Percentiles rank a stretch among this genome's conserved stretches.
Conservation (phyloP, 2,888 invertebrate genomes). For the Drosophila histrio region DNA sequence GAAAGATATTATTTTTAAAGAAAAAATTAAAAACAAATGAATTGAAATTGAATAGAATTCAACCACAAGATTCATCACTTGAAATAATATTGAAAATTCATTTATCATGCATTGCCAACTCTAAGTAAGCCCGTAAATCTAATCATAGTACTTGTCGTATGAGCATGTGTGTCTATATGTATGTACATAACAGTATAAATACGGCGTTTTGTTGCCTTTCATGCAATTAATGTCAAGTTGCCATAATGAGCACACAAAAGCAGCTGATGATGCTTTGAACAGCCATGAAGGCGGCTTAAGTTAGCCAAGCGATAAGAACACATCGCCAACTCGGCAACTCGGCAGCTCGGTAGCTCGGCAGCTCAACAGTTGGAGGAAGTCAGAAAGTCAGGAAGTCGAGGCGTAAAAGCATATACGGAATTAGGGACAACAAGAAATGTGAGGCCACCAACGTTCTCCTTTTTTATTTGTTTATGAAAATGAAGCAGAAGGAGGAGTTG, state of each 20-base stretch:
- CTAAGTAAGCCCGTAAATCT: slow-evolving; percentile 1
- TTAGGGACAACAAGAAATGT: slow-evolving; percentile 25
- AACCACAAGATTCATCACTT: slow-evolving; percentile 39
- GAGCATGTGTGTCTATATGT: neutral
- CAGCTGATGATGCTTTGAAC: slow-evolving; percentile 66
- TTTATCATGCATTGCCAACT: slow-evolving; percentile 47
- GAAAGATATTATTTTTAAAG: neutral
- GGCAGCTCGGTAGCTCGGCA: neutral
- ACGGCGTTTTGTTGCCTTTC: slow-evolving; percentile 41
- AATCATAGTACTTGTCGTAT: slow-evolving; percentile 1
- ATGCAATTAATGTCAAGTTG: slow-evolving; percentile 72
- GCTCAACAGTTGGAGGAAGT: neutral
- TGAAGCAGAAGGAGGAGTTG: slow-evolving; percentile 27
- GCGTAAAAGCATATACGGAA: slow-evolving; percentile 48
- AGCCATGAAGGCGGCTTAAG: slow-evolving; percentile 31
- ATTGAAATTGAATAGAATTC: slow-evolving; percentile 30
- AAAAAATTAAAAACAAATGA: slow-evolving; percentile 12
- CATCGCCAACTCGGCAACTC: neutral
- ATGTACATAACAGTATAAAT: slow-evolving; percentile 20
- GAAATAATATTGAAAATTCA: slow-evolving; percentile 67
- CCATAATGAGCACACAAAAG: slow-evolving; percentile 73
- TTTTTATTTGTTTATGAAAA: slow-evolving; percentile 74
- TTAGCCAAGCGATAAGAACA: slow-evolving; percentile 36
- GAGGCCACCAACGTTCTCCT: slow-evolving; percentile 17
- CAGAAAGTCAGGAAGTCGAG: slow-evolving; percentile 1